Base-by-base conservation (phyloP, 2,113 vertebrate genomes). In the Cryptoleucopteryx plumbea region DNA sequence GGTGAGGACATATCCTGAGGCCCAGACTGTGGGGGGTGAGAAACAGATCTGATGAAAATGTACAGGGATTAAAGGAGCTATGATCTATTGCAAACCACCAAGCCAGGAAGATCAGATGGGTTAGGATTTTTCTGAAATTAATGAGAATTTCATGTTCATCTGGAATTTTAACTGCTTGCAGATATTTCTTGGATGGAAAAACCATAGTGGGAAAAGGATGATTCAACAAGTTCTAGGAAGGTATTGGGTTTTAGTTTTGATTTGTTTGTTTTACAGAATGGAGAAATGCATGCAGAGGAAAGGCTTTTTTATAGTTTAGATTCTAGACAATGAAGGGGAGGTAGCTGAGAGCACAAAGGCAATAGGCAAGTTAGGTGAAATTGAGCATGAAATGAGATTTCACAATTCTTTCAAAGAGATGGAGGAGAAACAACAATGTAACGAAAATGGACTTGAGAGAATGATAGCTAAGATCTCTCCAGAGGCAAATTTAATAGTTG, bases 351-450 rank as follows among this genome's bases (percentile, higher is more conserved):
- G n/a, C 73, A 81, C n/a, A 73, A 88, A 96, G 62, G 82, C 52
- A 93, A 79, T 72, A 85, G 88, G 56, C 36, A 94, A 96, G 84
- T 96, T 91, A 52, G n/a, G 82, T 94, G 94, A 91, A 97, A 97
- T 91, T 96, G 87, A 95, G 92, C 93, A 82, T 90, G 94, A 97
- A 97, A 96, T 96, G 93, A 96, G 92, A 95, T 96, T 96, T 96
- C 78, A 65, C 40, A 75, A 92, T 88, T 90, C 92, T 93, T 82
- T 22, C 7, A 4, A 86, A 92, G 67, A 67, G 77, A 81, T 58
- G 63, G 42, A 92, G 27, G 52, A 82, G 23, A n/a, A 94, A 90
- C 40, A 94, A 65, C 86, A 68, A 45, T 23, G 34, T 91, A 93
- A 67, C 38, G 72, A 89, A 97, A 96, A 93, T 70, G 87, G 62